Percentiles rank a stretch among this genome's conserved stretches.
Conservation (phyloP, 2,888 invertebrate genomes). For the Pseudeuparius sepicola region DNA sequence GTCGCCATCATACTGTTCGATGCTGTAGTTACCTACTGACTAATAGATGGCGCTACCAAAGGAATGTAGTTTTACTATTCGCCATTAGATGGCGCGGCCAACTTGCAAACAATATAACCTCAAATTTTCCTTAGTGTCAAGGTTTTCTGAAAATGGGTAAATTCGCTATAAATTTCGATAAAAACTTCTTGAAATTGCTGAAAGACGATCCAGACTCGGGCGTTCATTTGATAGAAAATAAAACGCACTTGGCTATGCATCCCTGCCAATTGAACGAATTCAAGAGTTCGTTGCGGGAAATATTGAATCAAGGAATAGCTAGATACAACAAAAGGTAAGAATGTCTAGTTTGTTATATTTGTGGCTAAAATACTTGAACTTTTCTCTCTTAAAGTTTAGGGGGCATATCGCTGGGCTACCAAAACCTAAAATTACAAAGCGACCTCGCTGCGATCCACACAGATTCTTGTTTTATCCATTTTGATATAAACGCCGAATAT, state of each 20-base stretch:
- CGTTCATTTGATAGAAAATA: constrained; percentile 43
- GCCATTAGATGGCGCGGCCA: too few species aligned
- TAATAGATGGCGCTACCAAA: too few species aligned
- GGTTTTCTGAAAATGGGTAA: constrained; percentile 19
- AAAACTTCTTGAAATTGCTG: constrained; percentile 45
- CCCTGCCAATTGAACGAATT: constrained; percentile 54
- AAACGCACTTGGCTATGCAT: constrained; percentile 50
- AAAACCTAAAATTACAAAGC: constrained; percentile 51
- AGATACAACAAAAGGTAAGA: constrained; percentile 54
- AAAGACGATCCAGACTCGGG: constrained; percentile 47
- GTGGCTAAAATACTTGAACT: constrained; percentile 5
- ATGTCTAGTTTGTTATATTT: constrained; percentile 5
- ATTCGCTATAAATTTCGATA: constrained; percentile 37
- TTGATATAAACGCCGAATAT: constrained; percentile 59
- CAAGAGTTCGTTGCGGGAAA: constrained; percentile 47
- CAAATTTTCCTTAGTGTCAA: too few species aligned
- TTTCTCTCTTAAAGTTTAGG: constrained; percentile 45
- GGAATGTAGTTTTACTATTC: too few species aligned
- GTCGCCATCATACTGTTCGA: too few species aligned
- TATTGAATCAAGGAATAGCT: constrained; percentile 49
- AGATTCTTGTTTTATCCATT: constrained; percentile 53
- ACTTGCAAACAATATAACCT: too few species aligned
- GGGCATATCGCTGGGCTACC: constrained; percentile 59
- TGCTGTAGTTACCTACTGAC: too few species aligned
- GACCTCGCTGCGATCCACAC: constrained; percentile 49